phyloP scores from a whole-genome alignment of 35 echinoderm and acorn worm species.

The Ptychodera flava region DNA sequence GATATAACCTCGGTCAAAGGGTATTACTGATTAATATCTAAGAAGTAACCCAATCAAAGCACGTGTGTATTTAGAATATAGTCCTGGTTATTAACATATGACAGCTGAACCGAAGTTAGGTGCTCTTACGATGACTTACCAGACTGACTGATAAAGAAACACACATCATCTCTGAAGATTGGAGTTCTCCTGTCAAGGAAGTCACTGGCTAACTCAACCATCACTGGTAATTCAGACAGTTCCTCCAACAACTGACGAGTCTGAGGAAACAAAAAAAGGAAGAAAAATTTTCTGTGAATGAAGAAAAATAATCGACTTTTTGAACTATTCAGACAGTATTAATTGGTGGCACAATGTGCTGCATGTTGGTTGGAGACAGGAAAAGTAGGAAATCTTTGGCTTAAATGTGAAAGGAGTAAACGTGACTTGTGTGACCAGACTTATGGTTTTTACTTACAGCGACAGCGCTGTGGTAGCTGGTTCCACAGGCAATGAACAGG shows the following conservation, averaged over 20 bases:
- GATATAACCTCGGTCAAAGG: too few species aligned
- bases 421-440: too few species aligned
- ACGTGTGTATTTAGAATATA: not conserved
- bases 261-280: constrained; percentile 25
- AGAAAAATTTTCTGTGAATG: not conserved
- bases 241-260: constrained; percentile 94
- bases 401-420: too few species aligned
- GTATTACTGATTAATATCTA: not conserved
- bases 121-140: too few species aligned
- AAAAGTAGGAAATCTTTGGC: too few species aligned
- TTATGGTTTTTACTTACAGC: constrained; percentile 84
- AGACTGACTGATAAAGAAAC: constrained; percentile 95
- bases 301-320: not conserved
- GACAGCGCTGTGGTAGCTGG: constrained; percentile 89
- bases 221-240: constrained; percentile 83
- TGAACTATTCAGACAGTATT: not conserved
- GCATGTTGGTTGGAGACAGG: not conserved
- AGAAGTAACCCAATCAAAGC: not conserved
- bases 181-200: constrained; percentile 87
- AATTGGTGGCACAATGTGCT: not conserved
- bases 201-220: constrained; percentile 87
- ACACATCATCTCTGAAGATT: constrained; percentile 94
- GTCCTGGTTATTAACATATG: too few species aligned
- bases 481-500: constrained; percentile 94
- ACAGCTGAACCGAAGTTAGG: too few species aligned